Evolutionary conservation across 2,888 invertebrate genomes (phyloP), one percentile per base, ranked within the genome.

Genomic region (Andrena bucephala): DNA sequence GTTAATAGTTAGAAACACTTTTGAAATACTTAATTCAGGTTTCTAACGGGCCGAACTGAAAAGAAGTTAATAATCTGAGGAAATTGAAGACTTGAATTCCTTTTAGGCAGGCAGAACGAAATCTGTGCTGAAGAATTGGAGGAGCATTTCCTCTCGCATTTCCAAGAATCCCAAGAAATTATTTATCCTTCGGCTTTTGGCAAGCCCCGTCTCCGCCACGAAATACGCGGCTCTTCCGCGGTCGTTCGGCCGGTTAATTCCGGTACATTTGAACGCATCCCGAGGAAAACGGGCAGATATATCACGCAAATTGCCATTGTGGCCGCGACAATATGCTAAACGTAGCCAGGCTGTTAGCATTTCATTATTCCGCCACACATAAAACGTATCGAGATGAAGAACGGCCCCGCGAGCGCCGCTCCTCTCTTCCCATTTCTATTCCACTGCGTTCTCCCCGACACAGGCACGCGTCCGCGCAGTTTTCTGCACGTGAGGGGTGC

Each of bases 271-370:
- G 91, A 92, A 92, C 90, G 89, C 87, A 87, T 87, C 85, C 85
- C 77, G 75, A 57, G 81, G 84, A 84, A 86, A 89, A 84, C 87
- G 86, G 87, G 84, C 91, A 93, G 81, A 92, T 94, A 93, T 92
- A 93, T 94, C 94, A 94, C 90, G 85, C 89, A 92, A 94, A 94
- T 94, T 93, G 93, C 93, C 92, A 91, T 92, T 93, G 93, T 92
- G 92, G 92, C 91, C 89, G 93, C 92, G 93, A 94, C 94, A 94
- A 94, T 93, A 92, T 91, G 92, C 90, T 91, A 90, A 91, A 89
- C 91, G 86, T 79, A 57, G 75, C 81, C 70, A 36, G 72, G 89
- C 91, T 90, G 91, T 93, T 93, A 91, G 91, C 91, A 91, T 92
- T 90, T 92, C 92, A 89, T 93, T 93, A 92, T 90, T 91, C 87